A percentile compares a stretch with the other conserved stretches of the same genome.
These are phyloP conservation scores for Apodemus speciosus DNA, from an alignment of 2,113 vertebrate species.

Conservation along the genomic window DNA sequence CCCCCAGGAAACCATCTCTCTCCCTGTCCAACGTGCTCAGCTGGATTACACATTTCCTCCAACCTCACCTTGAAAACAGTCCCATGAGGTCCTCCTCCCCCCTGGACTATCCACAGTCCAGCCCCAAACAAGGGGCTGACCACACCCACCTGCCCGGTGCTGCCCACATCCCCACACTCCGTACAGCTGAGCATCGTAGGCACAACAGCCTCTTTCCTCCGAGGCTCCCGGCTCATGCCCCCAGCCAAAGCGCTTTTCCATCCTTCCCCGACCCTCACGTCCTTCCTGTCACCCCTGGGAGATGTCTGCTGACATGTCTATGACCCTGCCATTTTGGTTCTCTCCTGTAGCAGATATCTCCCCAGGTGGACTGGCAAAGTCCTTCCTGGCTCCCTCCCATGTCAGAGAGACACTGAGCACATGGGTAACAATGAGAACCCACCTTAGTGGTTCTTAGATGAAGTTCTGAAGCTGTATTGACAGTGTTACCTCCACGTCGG, in stretches of 20 bases:
- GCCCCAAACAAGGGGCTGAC: too few relatives aligned
- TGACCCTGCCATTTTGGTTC: fast-evolving
- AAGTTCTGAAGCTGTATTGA: fast-evolving
- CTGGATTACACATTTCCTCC: fast-evolving
- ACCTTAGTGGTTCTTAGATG: fast-evolving
- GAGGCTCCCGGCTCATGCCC: not conserved
- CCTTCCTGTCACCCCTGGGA: not conserved
- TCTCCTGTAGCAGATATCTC: not conserved
- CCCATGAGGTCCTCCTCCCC: not conserved
- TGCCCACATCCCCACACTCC: not conserved
- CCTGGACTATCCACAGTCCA: too few relatives aligned
- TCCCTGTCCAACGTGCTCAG: fast-evolving
- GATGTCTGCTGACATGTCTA: fast-evolving
- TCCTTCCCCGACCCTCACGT: not conserved
- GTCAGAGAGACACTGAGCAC: fast-evolving
- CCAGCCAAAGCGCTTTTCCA: not conserved
- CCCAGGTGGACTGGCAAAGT: fast-evolving
- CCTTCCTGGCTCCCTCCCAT: not conserved
- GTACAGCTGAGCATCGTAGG: fast-evolving
- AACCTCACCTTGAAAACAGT: too few relatives aligned
- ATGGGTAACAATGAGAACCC: fast-evolving
- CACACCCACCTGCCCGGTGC: not conserved
- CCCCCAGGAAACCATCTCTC: not conserved
- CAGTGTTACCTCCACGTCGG: fast-evolving
- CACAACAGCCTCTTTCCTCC: not conserved